Evolutionary conservation across 2,888 invertebrate genomes (phyloP).

Genomic region (Drosophila recens): DNA sequence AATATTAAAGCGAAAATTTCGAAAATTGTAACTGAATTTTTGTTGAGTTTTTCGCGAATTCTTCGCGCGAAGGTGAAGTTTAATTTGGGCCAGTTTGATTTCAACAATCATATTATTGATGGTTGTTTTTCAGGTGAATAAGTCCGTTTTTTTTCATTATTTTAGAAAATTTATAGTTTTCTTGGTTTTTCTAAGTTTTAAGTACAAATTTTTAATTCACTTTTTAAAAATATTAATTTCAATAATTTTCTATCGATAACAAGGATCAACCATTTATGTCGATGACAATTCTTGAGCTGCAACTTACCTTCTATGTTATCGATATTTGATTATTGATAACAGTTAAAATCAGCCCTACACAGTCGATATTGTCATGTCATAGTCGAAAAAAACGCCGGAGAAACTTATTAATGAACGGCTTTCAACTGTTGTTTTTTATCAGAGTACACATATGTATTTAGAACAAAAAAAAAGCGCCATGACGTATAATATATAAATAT

Average conservation of each 20-base stretch:
- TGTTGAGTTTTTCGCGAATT: too few species aligned
- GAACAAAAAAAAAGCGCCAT: conserved; percentile 66
- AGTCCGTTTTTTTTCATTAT: too few species aligned
- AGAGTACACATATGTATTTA: conserved; percentile 62
- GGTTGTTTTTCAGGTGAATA: too few species aligned
- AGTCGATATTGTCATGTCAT: conserved; percentile 65
- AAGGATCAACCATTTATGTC: neutral
- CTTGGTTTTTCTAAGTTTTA: too few species aligned
- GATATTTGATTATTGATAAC: conserved; percentile 26
- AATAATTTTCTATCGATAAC: too few species aligned
- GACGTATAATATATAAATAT: conserved; percentile 55
- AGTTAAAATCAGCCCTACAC: conserved; percentile 34
- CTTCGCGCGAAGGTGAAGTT: too few species aligned
- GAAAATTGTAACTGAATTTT: too few species aligned
- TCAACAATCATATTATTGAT: too few species aligned
- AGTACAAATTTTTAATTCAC: too few species aligned
- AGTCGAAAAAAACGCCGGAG: conserved; percentile 58
- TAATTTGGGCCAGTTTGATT: too few species aligned
- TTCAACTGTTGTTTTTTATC: conserved; percentile 64
- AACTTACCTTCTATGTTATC: conserved; percentile 13
- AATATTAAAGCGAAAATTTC: too few species aligned
- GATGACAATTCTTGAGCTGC: neutral
- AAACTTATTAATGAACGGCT: conserved; percentile 59
- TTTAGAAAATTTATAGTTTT: too few species aligned
- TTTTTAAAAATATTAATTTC: neutral